Evolutionary conservation across 2,888 invertebrate species (phyloP), one percentile per base, ranked within the genome.

Genomic region (Chydorus sphaericus): DNA sequence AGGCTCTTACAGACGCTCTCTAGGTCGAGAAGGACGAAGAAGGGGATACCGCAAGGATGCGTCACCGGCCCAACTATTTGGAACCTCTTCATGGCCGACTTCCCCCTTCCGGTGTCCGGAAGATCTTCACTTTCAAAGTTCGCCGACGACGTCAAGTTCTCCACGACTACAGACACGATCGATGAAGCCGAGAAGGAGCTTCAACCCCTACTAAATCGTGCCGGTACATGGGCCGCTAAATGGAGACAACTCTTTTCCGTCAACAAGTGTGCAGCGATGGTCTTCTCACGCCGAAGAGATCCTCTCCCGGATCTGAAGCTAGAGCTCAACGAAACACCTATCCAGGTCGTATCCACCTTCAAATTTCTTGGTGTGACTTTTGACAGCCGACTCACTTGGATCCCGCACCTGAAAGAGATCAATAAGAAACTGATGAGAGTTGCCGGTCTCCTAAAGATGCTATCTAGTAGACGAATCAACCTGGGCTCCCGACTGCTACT

Each of bases 1-100:
- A 28, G 38, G 51, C 20, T 23, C 4, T n/a, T 20, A 5, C 23
- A 36, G 8, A 14, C 36, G 8, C 10, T 20, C 4, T 59, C 57
- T 28, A 16, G 29, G 16, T 28, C 14, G 10, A 44, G 30, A 20
- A 33, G 14, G 6, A 5, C 54, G 20, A 38, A 50, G 10, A 55
- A 55, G 33, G 59, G 59, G 18, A 44, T 59, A 10, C 55, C 59
- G 6, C 59, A 57, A 38, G 57, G 57, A 14, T 51, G 55, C 16
- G 59, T 59, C 7, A 51, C 57, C 2, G 55, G 57, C 48, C 49
- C 44, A 7, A 36, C 54, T 23, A 38, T 59, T 11, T 58, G 57
- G 29, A 33, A 51, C 20, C 48, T 58, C 39, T 53, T 53, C 23
- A 57, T 58, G n/a, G n/a, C 54, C 28, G 59, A 55, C 18, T 37